Conservation (phyloP, 2,888 invertebrate genomes). For the Drosophila robusta region DNA sequence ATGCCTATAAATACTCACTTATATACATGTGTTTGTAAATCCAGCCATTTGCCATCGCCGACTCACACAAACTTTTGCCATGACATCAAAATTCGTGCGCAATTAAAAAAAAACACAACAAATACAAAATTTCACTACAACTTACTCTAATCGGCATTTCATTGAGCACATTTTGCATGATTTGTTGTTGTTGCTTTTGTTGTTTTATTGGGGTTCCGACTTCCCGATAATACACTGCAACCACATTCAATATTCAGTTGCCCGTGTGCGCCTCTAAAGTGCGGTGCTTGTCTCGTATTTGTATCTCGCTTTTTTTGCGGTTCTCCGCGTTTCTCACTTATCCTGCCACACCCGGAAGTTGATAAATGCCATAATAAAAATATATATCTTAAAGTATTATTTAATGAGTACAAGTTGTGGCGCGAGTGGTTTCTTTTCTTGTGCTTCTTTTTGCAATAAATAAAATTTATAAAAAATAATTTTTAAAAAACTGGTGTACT, state of each 20-base stretch:
- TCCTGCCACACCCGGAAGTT: slow-evolving; percentile 6
- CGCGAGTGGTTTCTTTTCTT: not conserved
- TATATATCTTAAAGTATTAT: not conserved
- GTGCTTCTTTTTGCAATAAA: not conserved
- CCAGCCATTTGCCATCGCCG: slow-evolving; percentile 22
- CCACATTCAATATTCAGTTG: slow-evolving; percentile 60
- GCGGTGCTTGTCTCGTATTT: slow-evolving; percentile 22
- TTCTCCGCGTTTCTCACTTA: not conserved
- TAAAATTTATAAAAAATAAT: no score
- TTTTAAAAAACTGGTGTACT: not conserved
- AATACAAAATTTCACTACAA: slow-evolving; percentile 39
- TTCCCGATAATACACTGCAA: slow-evolving; percentile 43
- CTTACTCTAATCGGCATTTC: slow-evolving; percentile 69
- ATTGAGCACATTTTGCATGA: slow-evolving; percentile 45
- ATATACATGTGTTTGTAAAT: slow-evolving; percentile 19
- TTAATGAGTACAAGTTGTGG: not conserved
- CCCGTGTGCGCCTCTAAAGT: slow-evolving; percentile 39
- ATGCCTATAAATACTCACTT: slow-evolving; percentile 72
- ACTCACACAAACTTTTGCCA: slow-evolving; percentile 45
- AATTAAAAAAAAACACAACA: slow-evolving; percentile 28
- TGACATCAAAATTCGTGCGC: slow-evolving; percentile 76
- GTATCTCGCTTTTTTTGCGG: not conserved
- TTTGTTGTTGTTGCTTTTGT: slow-evolving; percentile 21
- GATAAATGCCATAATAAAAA: not conserved
- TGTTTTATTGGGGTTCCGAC: slow-evolving; percentile 18